Percentiles rank a stretch among this genome's conserved stretches.
phyloP scores from a whole-genome alignment of 1,140 invertebrate species.

The Drosophila parvula region DNA sequence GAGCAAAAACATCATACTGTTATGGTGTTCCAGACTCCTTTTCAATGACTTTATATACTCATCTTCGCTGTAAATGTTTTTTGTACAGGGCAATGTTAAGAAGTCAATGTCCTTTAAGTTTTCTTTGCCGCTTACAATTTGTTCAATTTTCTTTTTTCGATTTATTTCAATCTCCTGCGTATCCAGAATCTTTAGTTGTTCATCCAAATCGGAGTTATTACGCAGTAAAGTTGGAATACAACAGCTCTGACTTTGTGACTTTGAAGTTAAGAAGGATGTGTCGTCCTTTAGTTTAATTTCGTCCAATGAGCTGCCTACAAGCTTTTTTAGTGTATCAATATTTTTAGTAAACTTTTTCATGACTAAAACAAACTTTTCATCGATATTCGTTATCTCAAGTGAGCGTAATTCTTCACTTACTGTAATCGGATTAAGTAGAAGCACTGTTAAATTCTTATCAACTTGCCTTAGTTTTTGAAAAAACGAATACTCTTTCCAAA shows the following conservation, averaged over 20 bases:
- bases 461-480: conserved; percentile 79
- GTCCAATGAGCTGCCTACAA: conserved; percentile 75
- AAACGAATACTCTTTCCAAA: conserved; percentile 64
- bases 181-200: conserved; percentile 75
- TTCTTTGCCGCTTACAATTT: conserved; percentile 30
- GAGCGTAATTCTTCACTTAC: conserved; percentile 60
- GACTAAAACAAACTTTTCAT: conserved; percentile 68
- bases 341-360: conserved; percentile 79
- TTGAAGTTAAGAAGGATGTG: background rate
- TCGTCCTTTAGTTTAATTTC: conserved; percentile 11
- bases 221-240: conserved; percentile 46
- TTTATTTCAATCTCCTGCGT: conserved; percentile 77
- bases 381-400: conserved; percentile 21
- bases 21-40: conserved; percentile 76
- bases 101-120: background rate
- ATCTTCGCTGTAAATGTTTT: conserved; percentile 76
- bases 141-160: conserved; percentile 64
- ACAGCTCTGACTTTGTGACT: background rate
- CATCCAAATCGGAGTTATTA: conserved; percentile 77
- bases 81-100: conserved; percentile 7
- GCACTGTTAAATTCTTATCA: conserved; percentile 72
- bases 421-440: conserved; percentile 77
- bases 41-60: conserved; percentile 80
- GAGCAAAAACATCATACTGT: conserved; percentile 80
- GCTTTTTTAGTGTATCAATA: conserved; percentile 77